Evolutionary conservation across 2,797 vertebrate species (phyloP).

Genomic region (Coranthus polyacanthus): DNA sequence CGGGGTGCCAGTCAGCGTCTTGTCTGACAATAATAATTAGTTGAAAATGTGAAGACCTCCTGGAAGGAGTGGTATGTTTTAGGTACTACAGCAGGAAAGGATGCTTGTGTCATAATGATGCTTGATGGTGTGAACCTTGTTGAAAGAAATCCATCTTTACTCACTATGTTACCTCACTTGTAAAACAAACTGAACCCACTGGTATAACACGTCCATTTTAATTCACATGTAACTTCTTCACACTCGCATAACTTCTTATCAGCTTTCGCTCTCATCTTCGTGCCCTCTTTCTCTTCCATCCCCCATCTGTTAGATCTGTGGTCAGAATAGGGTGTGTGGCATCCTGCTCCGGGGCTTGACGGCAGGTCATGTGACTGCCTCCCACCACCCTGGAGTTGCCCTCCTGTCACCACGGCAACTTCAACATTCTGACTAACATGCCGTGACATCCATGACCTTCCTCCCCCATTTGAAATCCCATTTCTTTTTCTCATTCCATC

Average conservation of each 20-base stretch:
- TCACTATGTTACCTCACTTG: background rate
- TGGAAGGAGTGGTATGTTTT: background rate
- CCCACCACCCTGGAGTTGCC: conserved; percentile 58
- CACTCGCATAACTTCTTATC: conserved; percentile 3
- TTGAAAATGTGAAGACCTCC: background rate
- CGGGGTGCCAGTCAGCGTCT: too few relatives aligned
- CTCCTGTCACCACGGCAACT: conserved; percentile 68
- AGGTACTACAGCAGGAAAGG: conserved; percentile 13
- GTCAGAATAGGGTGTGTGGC: conserved; percentile 52
- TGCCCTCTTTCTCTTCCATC: conserved; percentile 17
- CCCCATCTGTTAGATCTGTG: conserved; percentile 40
- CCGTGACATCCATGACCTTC: conserved; percentile 68
- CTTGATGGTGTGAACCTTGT: conserved; percentile 6
- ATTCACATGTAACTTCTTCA: conserved; percentile 10
- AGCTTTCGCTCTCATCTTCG: conserved; percentile 22
- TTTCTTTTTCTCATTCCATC: conserved; percentile 48
- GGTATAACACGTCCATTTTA: background rate
- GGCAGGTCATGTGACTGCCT: conserved; percentile 65
- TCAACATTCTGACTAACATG: conserved; percentile 68
- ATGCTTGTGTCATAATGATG: conserved; percentile 21
- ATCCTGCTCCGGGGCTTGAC: conserved; percentile 58
- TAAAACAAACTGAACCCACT: conserved; percentile 12
- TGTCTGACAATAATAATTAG: too few relatives aligned
- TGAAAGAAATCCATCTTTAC: conserved; percentile 33
- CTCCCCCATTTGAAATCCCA: conserved; percentile 41